phyloP scores from a whole-genome alignment of 2,113 vertebrate species.

The Tetraodon nigroviridis region DNA sequence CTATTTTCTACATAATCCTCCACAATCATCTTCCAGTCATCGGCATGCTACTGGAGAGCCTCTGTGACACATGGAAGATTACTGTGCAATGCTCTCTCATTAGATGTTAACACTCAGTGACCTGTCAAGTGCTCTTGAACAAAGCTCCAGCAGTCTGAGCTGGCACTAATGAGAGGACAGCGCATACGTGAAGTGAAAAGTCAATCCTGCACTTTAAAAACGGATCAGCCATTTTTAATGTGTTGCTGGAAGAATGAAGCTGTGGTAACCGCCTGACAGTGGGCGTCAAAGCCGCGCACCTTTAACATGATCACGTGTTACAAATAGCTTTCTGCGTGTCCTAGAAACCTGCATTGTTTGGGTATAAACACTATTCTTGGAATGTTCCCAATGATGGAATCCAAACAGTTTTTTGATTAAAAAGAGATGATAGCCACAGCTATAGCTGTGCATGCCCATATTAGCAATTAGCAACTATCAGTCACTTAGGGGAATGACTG shows the following conservation, averaged over 20 bases:
- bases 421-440: no score
- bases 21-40: constrained; percentile 58
- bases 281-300: neutral
- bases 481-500: no score
- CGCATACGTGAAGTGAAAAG: constrained; percentile 36
- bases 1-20: constrained; percentile 68
- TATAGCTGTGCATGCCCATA: no score
- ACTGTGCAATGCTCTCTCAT: constrained; percentile 62
- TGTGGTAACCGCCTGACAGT: constrained; percentile 1
- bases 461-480: no score
- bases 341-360: no score
- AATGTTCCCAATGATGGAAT: no score
- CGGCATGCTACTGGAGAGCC: constrained; percentile 36
- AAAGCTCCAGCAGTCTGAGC: constrained; percentile 42
- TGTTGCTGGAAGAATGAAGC: constrained; percentile 22
- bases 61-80: constrained; percentile 56
- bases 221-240: constrained; percentile 30
- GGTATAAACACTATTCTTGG: no score
- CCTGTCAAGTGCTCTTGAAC: constrained; percentile 66
- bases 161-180: constrained; percentile 51
- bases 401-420: no score
- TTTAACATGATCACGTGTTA: no score
- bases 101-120: constrained; percentile 62
- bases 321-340: no score
- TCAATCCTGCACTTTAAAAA: constrained; percentile 34